Evolutionary conservation across 2,888 invertebrate species (phyloP), one percentile per base, ranked within the genome.

Genomic region (Papilio protenor): DNA sequence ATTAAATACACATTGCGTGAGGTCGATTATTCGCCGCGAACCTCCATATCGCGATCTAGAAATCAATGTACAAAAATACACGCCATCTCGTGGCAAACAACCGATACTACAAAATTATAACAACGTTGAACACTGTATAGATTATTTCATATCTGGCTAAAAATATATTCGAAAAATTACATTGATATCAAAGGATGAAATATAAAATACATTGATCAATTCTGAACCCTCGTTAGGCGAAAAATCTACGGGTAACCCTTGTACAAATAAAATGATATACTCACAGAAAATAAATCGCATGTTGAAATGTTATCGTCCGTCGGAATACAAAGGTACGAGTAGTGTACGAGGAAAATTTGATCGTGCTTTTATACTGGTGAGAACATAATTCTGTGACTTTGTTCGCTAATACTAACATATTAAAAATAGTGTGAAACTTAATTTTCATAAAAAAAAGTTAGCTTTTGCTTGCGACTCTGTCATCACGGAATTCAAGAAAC

Each of bases 261-360:
- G 11, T 59, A 66, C 55, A 75, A 75, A 75, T 75, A 40, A 52
- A 69, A 70, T 57, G 4, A 55, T 75, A 75, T 57, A 57, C 75
- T 75, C 55, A 75, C 76, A 16, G 45, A 76, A 57, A 47, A 69
- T 59, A 47, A 76, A 76, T 57, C 57, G 40, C 76, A 76, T 76
- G n/a, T 69, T 76, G 76, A 23, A 57, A 33, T 76, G 69, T 57
- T 76, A 4, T 23, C 23, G 45, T 76, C 27, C 49, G 64, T 74
- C 73, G 33, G 57, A 52, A 27, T 59, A 47, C n/a, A 66, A 40
- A 64, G 40, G 69, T 70, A 21, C 27, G 27, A 33, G 33, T 33
- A 33, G 16, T 55, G 70, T 76, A 59, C 0, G 49, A 40, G 55
- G 23, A 76, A 69, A 70, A 27, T 27, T 57, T 45, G 40, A 21